These are phyloP conservation scores for Galago senegalensis DNA, from an alignment of 2,797 vertebrate genomes.

Conservation along the genomic window DNA sequence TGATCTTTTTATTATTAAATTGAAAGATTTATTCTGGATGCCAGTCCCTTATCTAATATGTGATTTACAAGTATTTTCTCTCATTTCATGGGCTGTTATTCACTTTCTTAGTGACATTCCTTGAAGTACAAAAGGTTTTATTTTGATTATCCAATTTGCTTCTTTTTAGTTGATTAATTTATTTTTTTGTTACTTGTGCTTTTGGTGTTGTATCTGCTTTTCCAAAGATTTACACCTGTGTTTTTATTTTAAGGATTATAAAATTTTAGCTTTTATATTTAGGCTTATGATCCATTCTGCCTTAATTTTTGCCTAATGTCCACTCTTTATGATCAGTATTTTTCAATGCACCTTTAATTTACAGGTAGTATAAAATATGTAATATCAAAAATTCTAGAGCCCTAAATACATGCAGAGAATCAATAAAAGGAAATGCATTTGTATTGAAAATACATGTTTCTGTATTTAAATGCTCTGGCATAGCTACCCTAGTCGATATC, in stretches of 20 bases:
- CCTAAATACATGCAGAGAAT: not conserved
- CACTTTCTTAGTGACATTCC: not conserved
- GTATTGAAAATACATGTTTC: not conserved
- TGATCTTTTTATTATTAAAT: not conserved
- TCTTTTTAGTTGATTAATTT: not conserved
- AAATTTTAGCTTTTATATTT: not conserved
- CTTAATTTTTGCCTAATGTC: not conserved
- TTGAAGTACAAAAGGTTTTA: not conserved
- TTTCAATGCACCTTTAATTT: not conserved
- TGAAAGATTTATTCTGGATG: not conserved
- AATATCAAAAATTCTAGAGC: not conserved
- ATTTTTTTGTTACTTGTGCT: not conserved
- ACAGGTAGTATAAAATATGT: not conserved
- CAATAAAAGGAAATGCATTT: not conserved
- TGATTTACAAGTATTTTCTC: not conserved
- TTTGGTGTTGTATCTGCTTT: not conserved
- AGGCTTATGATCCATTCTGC: not conserved
- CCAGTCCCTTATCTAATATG: not conserved
- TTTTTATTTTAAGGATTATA: conserved; percentile 22
- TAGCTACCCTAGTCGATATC: not conserved
- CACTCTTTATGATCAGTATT: not conserved
- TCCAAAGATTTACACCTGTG: not conserved
- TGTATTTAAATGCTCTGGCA: not conserved
- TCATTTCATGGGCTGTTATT: not conserved
- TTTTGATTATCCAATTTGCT: not conserved